phyloP scores from a whole-genome alignment of 2,797 vertebrate genomes.

The Takifugu ocellatus region DNA sequence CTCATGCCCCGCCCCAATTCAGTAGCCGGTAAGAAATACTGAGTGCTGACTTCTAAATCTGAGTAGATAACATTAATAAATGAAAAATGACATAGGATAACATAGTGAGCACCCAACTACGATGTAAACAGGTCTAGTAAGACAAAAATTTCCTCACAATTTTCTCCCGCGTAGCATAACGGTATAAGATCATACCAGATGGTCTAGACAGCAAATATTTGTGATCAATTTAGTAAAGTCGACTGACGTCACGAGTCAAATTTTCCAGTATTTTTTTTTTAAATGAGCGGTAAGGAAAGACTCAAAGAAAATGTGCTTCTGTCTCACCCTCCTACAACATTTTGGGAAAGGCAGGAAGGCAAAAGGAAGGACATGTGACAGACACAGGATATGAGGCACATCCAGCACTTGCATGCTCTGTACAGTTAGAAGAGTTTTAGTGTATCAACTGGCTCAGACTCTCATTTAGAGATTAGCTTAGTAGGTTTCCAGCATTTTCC shows the following conservation, averaged over 20 bases:
- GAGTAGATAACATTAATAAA: too few relatives aligned
- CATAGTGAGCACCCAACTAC: background rate
- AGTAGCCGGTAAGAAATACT: constrained; percentile 85
- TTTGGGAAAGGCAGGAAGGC: constrained; percentile 56
- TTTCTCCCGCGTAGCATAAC: too few relatives aligned
- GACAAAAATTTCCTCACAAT: background rate
- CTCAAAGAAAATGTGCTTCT: background rate
- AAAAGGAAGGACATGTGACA: constrained; percentile 53
- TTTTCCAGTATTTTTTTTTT: too few relatives aligned
- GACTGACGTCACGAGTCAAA: background rate
- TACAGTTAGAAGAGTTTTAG: constrained; percentile 4
- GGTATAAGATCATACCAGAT: too few relatives aligned
- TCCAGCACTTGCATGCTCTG: constrained; percentile 14
- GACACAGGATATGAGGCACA: constrained; percentile 37
- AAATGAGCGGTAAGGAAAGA: background rate
- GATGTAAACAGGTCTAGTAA: too few relatives aligned
- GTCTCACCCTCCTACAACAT: constrained; percentile 24
- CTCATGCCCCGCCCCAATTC: constrained; percentile 96
- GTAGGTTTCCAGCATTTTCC: constrained; percentile 3
- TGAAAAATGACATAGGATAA: too few relatives aligned
- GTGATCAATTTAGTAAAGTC: too few relatives aligned
- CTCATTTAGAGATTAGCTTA: constrained; percentile 44
- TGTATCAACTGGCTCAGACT: constrained; percentile 12
- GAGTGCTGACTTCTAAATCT: background rate
- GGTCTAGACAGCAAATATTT: too few relatives aligned